A percentile compares a stretch with the other conserved stretches of the same genome.
phyloP scores from a whole-genome alignment of 2,888 invertebrate genomes.

The Phaedon cochleariae region DNA sequence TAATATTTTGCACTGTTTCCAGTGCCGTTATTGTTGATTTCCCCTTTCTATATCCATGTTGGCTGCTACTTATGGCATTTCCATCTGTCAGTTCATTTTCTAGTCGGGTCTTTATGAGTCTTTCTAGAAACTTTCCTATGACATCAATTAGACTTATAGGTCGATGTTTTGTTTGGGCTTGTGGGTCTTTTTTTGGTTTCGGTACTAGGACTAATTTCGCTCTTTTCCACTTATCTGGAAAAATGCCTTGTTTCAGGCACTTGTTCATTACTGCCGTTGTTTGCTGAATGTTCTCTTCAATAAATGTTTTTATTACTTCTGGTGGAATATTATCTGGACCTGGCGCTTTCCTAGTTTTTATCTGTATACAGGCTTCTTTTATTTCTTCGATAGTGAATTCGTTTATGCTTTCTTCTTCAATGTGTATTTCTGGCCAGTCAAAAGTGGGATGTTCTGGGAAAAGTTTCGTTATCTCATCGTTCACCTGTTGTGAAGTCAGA shows the following conservation, averaged over 20 bases:
- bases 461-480: neutral
- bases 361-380: neutral
- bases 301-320: neutral
- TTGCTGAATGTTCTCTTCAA: neutral
- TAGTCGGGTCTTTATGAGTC: neutral
- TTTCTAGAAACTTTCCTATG: neutral
- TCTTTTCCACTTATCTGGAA: neutral
- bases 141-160: neutral
- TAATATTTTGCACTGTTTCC: neutral
- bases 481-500: neutral
- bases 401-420: neutral
- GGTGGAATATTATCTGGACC: neutral
- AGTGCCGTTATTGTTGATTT: neutral
- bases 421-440: neutral
- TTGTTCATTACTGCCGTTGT: neutral
- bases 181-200: neutral
- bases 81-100: neutral
- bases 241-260: neutral
- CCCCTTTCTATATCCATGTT: neutral
- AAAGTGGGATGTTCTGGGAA: neutral
- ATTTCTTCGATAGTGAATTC: conserved; percentile 1
- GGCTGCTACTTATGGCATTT: neutral
- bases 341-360: neutral
- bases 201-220: too few species aligned
- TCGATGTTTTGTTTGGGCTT: neutral